Evolutionary conservation across 2,888 invertebrate genomes (phyloP).

Genomic region (Embidobia sp.): DNA sequence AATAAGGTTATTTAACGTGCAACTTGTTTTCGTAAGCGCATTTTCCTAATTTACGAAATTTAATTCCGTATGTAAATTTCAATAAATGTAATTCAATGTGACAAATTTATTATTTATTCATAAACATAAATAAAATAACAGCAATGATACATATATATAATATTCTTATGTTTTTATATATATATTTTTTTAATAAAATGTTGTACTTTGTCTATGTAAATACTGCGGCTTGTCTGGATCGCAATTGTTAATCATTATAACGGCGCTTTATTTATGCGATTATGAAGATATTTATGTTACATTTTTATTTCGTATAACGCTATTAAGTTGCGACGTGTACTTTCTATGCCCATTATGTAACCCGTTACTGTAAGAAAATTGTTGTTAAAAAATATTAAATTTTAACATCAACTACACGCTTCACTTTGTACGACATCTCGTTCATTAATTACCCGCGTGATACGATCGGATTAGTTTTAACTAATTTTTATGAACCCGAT

Average conservation of each 20-base stretch:
- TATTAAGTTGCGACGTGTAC: conserved; percentile 35
- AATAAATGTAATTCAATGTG: too few relatives aligned
- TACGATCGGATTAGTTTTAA: conserved; percentile 14
- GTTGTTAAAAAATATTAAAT: conserved; percentile 51
- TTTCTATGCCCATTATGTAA: conserved; percentile 54
- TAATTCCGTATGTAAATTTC: too few relatives aligned
- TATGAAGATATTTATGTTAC: conserved; percentile 45
- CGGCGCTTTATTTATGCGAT: conserved; percentile 39
- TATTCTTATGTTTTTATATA: too few relatives aligned
- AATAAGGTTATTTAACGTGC: too few relatives aligned
- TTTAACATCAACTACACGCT: conserved; percentile 30
- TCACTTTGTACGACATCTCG: conserved; percentile 26
- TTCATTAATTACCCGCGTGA: conserved; percentile 42
- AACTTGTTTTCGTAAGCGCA: too few relatives aligned
- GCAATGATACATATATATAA: too few relatives aligned
- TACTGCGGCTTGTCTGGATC: neutral
- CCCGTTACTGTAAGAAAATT: conserved; percentile 41
- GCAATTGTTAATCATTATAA: conserved; percentile 21
- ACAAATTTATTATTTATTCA: too few relatives aligned
- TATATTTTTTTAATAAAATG: neutral
- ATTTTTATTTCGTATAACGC: conserved; percentile 31
- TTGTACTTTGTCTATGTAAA: conserved; percentile 19
- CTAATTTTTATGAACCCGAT: too few relatives aligned
- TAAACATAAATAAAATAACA: too few relatives aligned
- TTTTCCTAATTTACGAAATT: too few relatives aligned